phyloP scores from a whole-genome alignment of 1,140 invertebrate species.

The Penaeus indicus region DNA sequence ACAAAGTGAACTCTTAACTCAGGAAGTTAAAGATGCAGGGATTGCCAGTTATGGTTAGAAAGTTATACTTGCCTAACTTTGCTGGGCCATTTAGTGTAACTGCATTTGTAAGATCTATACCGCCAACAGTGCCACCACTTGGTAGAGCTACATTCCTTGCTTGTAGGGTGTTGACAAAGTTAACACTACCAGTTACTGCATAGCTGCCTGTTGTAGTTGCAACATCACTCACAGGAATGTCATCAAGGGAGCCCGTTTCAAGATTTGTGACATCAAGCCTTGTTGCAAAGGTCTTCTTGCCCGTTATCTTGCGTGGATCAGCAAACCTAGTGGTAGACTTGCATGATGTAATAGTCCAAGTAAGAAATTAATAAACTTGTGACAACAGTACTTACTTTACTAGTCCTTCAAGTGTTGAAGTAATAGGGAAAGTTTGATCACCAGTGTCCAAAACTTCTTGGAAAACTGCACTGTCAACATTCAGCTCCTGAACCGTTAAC shows the following conservation, averaged over 20 bases:
- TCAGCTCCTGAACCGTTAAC: too few species aligned
- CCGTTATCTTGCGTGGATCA: neutral
- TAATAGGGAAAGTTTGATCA: too few species aligned
- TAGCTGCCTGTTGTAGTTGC: neutral
- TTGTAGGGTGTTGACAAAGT: neutral
- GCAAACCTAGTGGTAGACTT: too few species aligned
- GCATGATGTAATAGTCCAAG: too few species aligned
- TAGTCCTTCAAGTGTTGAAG: too few species aligned
- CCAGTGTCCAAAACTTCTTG: too few species aligned
- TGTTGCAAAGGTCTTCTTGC: slow-evolving; percentile 23
- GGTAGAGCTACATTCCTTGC: neutral
- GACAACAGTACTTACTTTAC: too few species aligned
- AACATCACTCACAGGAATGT: slow-evolving; percentile 32
- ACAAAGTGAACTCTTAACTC: neutral
- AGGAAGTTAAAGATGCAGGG: neutral
- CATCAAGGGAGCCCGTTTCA: neutral
- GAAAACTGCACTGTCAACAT: too few species aligned
- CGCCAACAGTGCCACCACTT: slow-evolving; percentile 11
- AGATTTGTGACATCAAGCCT: neutral
- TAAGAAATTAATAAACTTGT: too few species aligned
- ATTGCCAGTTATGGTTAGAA: neutral
- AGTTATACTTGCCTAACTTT: neutral
- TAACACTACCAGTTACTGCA: neutral
- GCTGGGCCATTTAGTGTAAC: neutral
- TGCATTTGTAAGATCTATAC: slow-evolving; percentile 20